These are phyloP conservation scores for Pristionchus arcanus DNA, from an alignment of 2,888 invertebrate species.

Conservation along the genomic window DNA sequence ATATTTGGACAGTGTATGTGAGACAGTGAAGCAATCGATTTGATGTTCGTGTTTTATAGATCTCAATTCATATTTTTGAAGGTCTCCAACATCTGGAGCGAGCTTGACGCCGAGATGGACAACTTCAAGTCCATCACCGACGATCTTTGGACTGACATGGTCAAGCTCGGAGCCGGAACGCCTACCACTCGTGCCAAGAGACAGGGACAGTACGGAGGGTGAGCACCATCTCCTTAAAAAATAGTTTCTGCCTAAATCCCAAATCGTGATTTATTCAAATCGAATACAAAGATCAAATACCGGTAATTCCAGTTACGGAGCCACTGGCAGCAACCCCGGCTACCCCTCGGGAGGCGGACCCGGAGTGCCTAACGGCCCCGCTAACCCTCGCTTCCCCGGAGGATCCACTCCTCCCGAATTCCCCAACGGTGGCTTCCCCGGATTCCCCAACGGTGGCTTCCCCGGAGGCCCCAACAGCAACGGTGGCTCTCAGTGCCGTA, in stretches of 20 bases:
- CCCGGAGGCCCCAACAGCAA: conserved; percentile 21
- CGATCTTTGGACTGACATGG: conserved; percentile 78
- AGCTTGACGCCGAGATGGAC: conserved; percentile 77
- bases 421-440: conserved; percentile 53
- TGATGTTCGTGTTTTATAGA: not conserved
- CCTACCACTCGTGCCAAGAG: conserved; percentile 75
- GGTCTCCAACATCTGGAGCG: conserved; percentile 75
- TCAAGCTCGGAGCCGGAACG: conserved; percentile 76
- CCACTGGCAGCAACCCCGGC: conserved; percentile 58
- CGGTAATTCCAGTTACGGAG: conserved; percentile 67
- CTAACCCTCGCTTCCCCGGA: conserved; percentile 44
- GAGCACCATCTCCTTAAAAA: not conserved
- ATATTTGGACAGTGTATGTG: no score
- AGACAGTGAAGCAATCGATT: not conserved
- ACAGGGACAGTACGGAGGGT: conserved; percentile 39
- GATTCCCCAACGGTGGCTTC: conserved; percentile 35
- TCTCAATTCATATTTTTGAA: conserved; percentile 56
- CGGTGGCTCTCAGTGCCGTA: conserved; percentile 54
- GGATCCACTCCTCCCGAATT: conserved; percentile 35
- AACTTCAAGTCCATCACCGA: conserved; percentile 72
- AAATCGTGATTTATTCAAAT: not conserved
- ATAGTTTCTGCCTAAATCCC: not conserved
- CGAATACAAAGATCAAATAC: not conserved
- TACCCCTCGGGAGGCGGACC: conserved; percentile 50
- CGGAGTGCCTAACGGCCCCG: conserved; percentile 56